phyloP scores from a whole-genome alignment of 2,113 vertebrate species.

The Gila orcuttii region DNA sequence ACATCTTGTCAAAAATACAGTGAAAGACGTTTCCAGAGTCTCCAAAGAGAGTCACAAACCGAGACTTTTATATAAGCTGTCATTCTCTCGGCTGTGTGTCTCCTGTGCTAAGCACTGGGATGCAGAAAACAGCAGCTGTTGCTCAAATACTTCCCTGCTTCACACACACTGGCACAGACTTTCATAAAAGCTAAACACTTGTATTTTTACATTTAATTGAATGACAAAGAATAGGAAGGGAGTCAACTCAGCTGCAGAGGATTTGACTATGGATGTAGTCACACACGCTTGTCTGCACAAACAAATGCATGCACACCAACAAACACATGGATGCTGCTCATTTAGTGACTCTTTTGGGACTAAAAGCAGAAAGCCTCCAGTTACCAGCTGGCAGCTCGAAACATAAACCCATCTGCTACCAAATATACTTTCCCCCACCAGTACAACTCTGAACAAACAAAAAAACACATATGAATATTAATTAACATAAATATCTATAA shows the following conservation, averaged over 20 bases:
- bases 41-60: constrained; percentile 1
- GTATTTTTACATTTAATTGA: constrained; percentile 22
- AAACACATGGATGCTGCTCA: constrained; percentile 32
- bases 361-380: constrained; percentile 41
- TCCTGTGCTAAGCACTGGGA: constrained; percentile 35
- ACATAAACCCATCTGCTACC: constrained; percentile 48
- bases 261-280: constrained; percentile 19
- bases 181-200: background rate
- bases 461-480: background rate
- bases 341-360: constrained; percentile 44
- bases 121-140: constrained; percentile 42
- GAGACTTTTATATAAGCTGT: constrained; percentile 49
- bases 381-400: constrained; percentile 32
- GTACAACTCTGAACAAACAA: background rate
- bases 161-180: background rate
- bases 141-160: constrained; percentile 3
- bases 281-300: constrained; percentile 32
- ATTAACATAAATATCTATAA: constrained; percentile 28
- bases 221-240: constrained; percentile 14
- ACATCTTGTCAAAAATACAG: constrained; percentile 31
- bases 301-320: constrained; percentile 31
- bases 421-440: constrained; percentile 23
- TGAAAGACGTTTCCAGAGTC: constrained; percentile 27
- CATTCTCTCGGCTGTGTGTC: constrained; percentile 4
- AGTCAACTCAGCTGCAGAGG: constrained; percentile 9